A percentile compares a stretch with the other conserved stretches of the same genome.
These are phyloP conservation scores for Oreonectes daqikongensis DNA, from an alignment of 2,797 vertebrate species.

Conservation along the genomic window DNA sequence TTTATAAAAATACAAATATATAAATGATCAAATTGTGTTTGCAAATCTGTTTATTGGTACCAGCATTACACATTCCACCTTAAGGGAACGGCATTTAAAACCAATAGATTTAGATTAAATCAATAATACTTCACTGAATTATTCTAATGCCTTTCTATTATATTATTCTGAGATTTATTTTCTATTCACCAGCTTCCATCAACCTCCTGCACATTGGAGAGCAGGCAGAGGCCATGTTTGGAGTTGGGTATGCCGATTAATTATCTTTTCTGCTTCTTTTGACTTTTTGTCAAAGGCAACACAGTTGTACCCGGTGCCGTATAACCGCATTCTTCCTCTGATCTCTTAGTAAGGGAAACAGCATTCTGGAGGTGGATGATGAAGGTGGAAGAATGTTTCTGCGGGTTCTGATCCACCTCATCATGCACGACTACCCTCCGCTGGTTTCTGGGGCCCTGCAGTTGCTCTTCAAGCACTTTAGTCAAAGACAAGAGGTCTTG, in stretches of 20 bases:
- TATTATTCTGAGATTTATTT: background rate
- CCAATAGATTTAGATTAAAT: constrained; percentile 16
- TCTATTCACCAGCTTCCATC: constrained; percentile 77
- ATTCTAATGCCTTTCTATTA: background rate
- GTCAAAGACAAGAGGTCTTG: constrained; percentile 95
- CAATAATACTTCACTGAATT: background rate
- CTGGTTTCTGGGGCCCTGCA: constrained; percentile 93
- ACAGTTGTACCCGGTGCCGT: background rate
- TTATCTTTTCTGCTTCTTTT: background rate
- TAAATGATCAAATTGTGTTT: no score
- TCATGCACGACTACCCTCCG: constrained; percentile 93
- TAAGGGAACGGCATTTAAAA: background rate
- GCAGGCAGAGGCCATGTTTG: constrained; percentile 96
- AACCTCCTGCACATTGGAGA: constrained; percentile 93
- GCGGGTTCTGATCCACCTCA: constrained; percentile 91
- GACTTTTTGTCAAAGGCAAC: background rate
- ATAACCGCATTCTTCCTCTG: background rate
- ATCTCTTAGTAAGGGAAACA: constrained; percentile 86
- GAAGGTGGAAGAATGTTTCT: constrained; percentile 95
- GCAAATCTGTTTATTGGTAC: background rate
- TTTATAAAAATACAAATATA: no score
- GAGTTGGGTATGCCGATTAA: constrained; percentile 83
- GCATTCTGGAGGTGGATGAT: constrained; percentile 94
- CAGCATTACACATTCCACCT: constrained; percentile 23
- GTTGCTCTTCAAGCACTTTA: constrained; percentile 98